Evolutionary conservation across 2,888 invertebrate genomes (phyloP).

Genomic region (Uloborus plumipes): DNA sequence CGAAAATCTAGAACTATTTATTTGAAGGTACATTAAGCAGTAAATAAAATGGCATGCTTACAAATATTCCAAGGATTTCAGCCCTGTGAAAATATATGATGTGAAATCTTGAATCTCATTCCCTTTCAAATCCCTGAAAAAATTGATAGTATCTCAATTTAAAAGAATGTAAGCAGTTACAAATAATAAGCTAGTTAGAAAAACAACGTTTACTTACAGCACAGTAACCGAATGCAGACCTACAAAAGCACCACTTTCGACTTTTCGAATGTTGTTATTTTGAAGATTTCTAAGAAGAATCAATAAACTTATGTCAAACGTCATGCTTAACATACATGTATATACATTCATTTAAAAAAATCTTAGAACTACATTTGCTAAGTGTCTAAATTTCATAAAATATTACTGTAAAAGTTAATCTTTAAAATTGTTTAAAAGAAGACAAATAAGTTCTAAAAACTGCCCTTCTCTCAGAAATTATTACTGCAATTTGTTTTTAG

Average conservation of each 20-base stretch:
- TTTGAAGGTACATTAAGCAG: too few species aligned
- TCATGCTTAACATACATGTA: too few species aligned
- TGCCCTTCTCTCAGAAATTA: too few species aligned
- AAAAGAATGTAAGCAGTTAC: background rate
- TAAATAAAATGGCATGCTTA: constrained; percentile 43
- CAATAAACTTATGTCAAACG: too few species aligned
- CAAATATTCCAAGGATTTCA: constrained; percentile 66
- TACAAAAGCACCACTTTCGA: constrained; percentile 68
- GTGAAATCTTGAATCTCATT: constrained; percentile 68
- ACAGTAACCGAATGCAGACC: constrained; percentile 65
- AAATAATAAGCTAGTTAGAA: background rate
- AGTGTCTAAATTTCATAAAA: background rate
- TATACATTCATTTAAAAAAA: too few species aligned
- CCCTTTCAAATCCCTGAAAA: constrained; percentile 66
- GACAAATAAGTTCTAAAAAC: too few species aligned
- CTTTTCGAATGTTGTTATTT: constrained; percentile 66
- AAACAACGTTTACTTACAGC: constrained; percentile 63
- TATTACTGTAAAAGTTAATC: background rate
- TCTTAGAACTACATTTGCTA: too few species aligned
- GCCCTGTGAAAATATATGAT: constrained; percentile 67
- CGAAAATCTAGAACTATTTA: too few species aligned
- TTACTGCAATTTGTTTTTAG: too few species aligned
- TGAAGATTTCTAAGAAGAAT: constrained; percentile 65
- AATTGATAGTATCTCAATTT: background rate
- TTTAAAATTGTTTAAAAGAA: background rate